phyloP scores from a whole-genome alignment of 2,113 vertebrate genomes.

The Aramus guarauna region DNA sequence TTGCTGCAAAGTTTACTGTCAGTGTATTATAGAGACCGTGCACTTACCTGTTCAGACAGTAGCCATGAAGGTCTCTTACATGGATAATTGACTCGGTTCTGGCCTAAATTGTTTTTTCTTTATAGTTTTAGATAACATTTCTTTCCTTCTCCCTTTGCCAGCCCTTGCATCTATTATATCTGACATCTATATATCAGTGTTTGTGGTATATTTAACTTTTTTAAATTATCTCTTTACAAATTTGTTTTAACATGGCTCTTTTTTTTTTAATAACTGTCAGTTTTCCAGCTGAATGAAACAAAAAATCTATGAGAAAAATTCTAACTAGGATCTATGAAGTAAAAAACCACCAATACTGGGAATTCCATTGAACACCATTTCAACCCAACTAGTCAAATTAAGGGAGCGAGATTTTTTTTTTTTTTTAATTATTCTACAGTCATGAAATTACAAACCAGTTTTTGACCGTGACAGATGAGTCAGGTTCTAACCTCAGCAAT shows the following conservation, averaged over 20 bases:
- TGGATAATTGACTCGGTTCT: neutral
- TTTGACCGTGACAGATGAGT: conserved; percentile 52
- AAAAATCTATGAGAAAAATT: neutral
- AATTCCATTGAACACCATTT: neutral
- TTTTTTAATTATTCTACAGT: neutral
- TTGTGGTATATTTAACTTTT: neutral
- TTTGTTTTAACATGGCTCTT: neutral
- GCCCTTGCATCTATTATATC: neutral
- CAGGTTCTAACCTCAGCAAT: conserved; percentile 44
- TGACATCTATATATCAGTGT: neutral
- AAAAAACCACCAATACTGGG: neutral
- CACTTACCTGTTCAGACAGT: neutral
- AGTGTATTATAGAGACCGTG: neutral
- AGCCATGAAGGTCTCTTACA: neutral
- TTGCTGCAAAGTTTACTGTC: neutral
- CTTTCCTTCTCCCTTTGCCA: neutral
- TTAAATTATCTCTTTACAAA: neutral
- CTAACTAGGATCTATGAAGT: neutral
- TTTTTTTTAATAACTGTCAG: neutral
- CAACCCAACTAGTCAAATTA: neutral
- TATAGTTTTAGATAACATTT: neutral
- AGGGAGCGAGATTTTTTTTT: neutral
- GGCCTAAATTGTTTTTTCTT: neutral
- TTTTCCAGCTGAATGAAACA: neutral
- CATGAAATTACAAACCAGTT: conserved; percentile 54